Evolutionary conservation across 2,888 invertebrate genomes (phyloP).

Genomic region (Patella ulyssiponensis): DNA sequence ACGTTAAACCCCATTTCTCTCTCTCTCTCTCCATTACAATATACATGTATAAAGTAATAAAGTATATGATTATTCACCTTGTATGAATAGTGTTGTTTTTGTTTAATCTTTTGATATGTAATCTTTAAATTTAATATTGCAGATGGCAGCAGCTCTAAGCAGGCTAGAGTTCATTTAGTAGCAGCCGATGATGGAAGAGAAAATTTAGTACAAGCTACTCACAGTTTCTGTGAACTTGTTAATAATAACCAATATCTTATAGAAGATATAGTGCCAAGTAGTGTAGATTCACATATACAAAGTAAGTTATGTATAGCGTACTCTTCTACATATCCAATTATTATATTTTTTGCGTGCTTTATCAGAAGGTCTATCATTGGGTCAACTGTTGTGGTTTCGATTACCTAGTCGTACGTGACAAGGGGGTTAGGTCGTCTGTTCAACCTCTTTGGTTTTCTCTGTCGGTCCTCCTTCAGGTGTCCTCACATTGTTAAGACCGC

Average conservation of each 20-base stretch:
- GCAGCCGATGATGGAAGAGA: constrained; percentile 60
- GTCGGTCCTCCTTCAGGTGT: too few species aligned
- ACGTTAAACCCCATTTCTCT: too few species aligned
- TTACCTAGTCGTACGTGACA: too few species aligned
- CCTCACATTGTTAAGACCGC: too few species aligned
- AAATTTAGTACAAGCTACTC: constrained; percentile 50
- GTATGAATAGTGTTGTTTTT: too few species aligned
- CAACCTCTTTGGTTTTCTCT: neutral
- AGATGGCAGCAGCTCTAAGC: constrained; percentile 38
- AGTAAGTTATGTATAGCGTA: constrained; percentile 41
- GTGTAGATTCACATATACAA: constrained; percentile 54
- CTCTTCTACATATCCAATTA: neutral
- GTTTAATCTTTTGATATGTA: too few species aligned
- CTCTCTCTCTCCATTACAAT: too few species aligned
- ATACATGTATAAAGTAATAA: too few species aligned
- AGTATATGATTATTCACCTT: too few species aligned
- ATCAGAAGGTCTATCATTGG: too few species aligned
- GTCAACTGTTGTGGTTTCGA: too few species aligned
- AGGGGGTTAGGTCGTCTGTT: neutral
- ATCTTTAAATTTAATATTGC: constrained; percentile 8
- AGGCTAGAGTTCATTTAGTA: constrained; percentile 52
- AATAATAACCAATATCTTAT: constrained; percentile 40
- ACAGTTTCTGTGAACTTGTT: constrained; percentile 49
- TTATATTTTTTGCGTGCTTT: neutral
- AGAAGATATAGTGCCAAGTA: constrained; percentile 54